Evolutionary conservation across 2,113 vertebrate genomes (phyloP).

Genomic region (Ornithorhynchus anatinus): DNA sequence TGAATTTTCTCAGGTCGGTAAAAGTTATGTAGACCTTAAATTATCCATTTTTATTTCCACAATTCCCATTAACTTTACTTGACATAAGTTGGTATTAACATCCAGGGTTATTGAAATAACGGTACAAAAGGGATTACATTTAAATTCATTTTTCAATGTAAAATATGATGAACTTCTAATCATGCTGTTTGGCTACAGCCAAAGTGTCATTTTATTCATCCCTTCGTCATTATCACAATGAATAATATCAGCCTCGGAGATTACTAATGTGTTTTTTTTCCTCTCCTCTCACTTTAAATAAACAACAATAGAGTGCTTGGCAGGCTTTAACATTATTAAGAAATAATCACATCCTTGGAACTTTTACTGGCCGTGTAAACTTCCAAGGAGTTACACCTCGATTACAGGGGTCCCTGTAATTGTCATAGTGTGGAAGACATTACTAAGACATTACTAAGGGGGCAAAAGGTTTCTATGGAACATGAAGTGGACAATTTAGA

Average conservation of each 20-base stretch:
- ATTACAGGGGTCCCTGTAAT: conserved; percentile 42
- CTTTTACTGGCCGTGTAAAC: conserved; percentile 5
- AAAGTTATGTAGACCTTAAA: not conserved
- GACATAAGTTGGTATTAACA: not conserved
- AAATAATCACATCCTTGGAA: conserved; percentile 49
- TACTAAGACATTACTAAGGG: conserved; percentile 12
- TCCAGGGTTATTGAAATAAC: not conserved
- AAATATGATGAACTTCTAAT: not conserved
- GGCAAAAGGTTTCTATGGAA: not conserved
- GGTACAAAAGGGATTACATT: not conserved
- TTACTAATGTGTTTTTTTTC: conserved; percentile 3
- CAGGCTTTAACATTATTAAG: conserved; percentile 17
- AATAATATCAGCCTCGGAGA: conserved; percentile 25
- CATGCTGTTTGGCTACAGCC: not conserved
- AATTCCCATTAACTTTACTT: not conserved
- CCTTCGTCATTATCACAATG: not conserved
- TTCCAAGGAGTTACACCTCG: conserved; percentile 24
- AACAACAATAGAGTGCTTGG: conserved; percentile 40
- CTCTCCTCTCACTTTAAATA: not conserved
- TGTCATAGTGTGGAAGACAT: conserved; percentile 18
- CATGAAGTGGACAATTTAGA: not conserved
- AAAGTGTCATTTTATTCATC: conserved; percentile 22
- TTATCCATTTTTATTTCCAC: not conserved
- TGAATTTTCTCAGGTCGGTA: not conserved
- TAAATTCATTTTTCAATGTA: not conserved